Base-by-base conservation (phyloP, 2,888 invertebrate genomes). In the Prosopocoilus inquinatus region DNA sequence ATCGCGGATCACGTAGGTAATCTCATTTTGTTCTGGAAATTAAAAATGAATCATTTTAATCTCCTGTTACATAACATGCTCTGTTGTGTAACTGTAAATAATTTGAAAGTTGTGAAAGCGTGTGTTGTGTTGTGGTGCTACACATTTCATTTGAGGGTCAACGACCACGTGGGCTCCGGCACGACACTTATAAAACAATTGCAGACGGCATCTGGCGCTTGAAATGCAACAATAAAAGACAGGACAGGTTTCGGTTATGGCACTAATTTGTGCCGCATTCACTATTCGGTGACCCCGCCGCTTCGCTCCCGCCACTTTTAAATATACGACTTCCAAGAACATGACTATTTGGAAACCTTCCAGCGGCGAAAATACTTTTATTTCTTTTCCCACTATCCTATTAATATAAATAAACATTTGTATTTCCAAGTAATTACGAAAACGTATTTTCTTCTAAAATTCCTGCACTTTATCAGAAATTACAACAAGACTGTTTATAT, bases 151-250 rank as follows among this genome's bases (percentile, higher is more conserved):
- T 45, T 38, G 47, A 45, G 41, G 59, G 60, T 59, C 59, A 56
- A 57, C 50, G 62, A 59, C 60, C 62, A 52, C 48, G 48, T 51
- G 59, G 55, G 50, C 58, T 51, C 53, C 53, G 53, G 13, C 20
- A 28, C 20, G 20, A 28, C 47, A 55, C 53, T 58, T 49, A 58
- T 55, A 55, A 62, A 60, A 62, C 62, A 62, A 62, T 60, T 47
- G 48, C 50, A 50, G 55, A 43, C 45, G 57, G 57, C 60, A 62
- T 62, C 56, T 62, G 62, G 56, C 55, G 57, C 53, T 51, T 59
- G 55, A 53, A 53, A 53, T 53, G 44, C 43, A 53, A 53, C 53
- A 53, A 53, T 48, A 53, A 53, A 48, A 47, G 53, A 53, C 53
- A 47, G 47, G 53, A 53, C 53, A 53, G 53, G 53, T 53, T 53